Evolutionary conservation across 2,888 invertebrate genomes (phyloP).

Genomic region (Eupeodes latifasciatus): DNA sequence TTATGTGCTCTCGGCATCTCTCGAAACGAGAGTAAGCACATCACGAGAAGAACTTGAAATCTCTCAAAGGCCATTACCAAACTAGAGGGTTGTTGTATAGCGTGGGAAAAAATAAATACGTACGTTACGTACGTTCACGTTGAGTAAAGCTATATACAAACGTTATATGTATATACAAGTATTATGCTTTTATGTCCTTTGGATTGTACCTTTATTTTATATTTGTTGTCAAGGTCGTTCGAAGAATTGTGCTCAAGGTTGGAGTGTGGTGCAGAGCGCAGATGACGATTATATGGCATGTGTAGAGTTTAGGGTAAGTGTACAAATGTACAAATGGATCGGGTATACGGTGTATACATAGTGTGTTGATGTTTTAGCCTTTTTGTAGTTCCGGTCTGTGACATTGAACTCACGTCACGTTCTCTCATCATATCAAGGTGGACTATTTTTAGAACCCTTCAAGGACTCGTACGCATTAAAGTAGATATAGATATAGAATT

Average conservation of each 20-base stretch:
- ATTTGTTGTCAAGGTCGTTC: conserved; percentile 70
- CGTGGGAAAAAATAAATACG: conserved; percentile 2
- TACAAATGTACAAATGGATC: not conserved
- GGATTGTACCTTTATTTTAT: conserved; percentile 44
- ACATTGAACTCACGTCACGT: conserved; percentile 74
- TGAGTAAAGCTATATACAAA: not conserved
- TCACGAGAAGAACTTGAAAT: conserved; percentile 53
- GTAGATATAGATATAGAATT: not conserved
- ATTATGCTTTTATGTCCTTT: conserved; percentile 23
- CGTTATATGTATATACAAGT: not conserved
- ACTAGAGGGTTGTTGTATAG: not conserved
- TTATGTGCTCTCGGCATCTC: conserved; percentile 38
- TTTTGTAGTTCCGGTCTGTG: conserved; percentile 73
- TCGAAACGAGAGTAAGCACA: not conserved
- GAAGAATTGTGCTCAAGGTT: conserved; percentile 70
- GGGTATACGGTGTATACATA: not conserved
- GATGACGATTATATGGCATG: conserved; percentile 46
- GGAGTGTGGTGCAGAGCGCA: conserved; percentile 46
- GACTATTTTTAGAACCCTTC: conserved; percentile 59
- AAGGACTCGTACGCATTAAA: conserved; percentile 66
- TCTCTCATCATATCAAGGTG: conserved; percentile 61
- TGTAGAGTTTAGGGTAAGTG: not conserved
- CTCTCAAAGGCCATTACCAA: conserved; percentile 68
- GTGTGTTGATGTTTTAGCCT: conserved; percentile 51
- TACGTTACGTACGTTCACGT: not conserved